A percentile compares a stretch with the other conserved stretches of the same genome.
Evolutionary conservation across 2,888 invertebrate genomes (phyloP).

Genomic region (Diachrysia chrysitis): DNA sequence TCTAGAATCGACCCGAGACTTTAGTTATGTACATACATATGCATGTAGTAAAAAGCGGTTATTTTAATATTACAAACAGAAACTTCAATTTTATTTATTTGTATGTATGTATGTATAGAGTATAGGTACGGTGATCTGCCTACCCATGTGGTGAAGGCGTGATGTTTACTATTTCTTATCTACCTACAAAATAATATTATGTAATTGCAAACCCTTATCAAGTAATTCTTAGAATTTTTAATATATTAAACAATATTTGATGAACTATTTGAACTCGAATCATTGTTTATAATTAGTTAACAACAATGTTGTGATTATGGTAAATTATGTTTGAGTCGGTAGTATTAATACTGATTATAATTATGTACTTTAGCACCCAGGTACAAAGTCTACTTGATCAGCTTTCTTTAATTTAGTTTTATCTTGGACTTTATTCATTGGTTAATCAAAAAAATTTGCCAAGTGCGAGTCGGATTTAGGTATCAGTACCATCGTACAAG

Average conservation of each 20-base stretch:
- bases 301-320: background rate
- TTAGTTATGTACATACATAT: no score
- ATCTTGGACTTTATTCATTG: no score
- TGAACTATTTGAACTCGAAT: slow-evolving; percentile 4
- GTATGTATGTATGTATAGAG: no score
- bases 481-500: no score
- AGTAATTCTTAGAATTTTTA: background rate
- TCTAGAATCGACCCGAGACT: no score
- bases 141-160: background rate
- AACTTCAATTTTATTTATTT: no score
- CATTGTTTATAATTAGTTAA: background rate
- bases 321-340: background rate
- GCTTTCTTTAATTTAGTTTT: background rate
- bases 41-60: no score
- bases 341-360: background rate
- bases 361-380: background rate
- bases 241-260: slow-evolving; percentile 1
- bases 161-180: background rate
- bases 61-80: no score
- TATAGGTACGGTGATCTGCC: no score
- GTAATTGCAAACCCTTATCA: background rate
- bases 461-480: no score
- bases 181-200: background rate
- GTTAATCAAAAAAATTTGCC: no score
- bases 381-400: background rate